Evolutionary conservation across 1,140 invertebrate genomes (phyloP), one percentile per base, ranked within the genome.

Genomic region (Brachionus manjavacas): DNA sequence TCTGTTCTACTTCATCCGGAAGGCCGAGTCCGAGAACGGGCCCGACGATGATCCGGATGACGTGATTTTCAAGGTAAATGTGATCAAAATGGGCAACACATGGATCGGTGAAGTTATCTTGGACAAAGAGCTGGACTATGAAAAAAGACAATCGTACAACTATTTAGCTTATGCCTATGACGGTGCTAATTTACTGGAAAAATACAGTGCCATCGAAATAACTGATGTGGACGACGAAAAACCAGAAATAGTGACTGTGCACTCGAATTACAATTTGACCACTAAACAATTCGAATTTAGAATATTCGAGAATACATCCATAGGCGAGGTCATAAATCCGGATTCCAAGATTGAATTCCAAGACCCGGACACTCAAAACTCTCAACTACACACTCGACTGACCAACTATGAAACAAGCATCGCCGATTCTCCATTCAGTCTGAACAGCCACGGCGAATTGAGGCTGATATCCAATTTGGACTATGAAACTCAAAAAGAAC

Each of bases 171-270:
- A 81, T 60, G 52, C 79, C 31, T 81, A 64, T 16, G 79, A 81
- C 39, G 79, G 79, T 41, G 12, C 11, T 20, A 81, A 81, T 46
- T 28, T 81, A 20, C 25, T 81, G 8, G 79, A 81, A 81, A 81
- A 81, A 46, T 81, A 81, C 52, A 81, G 79, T 16, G 66, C 64
- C 25, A 43, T 81, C 35, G 52, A 81, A 64, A 68, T 81, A 8
- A 81, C 31, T 43, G 79, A 81, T 25, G 79, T 81, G 9, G 79
- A 81, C 35, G 79, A 81, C 35, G 79, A 81, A 64, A 60, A 60
- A 39, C 79, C 79, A 12, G 39, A 64, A 39, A 81, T 81, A n/a
- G 39, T 28, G 3, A 60, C 16, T 14, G 14, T 41, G 11, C 79
- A 81, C 25, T 9, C 31, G 28, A 81, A 81, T 28, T 81, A 41